Conservation (phyloP, 2,888 invertebrate genomes). For the Dendrolimus houi region DNA sequence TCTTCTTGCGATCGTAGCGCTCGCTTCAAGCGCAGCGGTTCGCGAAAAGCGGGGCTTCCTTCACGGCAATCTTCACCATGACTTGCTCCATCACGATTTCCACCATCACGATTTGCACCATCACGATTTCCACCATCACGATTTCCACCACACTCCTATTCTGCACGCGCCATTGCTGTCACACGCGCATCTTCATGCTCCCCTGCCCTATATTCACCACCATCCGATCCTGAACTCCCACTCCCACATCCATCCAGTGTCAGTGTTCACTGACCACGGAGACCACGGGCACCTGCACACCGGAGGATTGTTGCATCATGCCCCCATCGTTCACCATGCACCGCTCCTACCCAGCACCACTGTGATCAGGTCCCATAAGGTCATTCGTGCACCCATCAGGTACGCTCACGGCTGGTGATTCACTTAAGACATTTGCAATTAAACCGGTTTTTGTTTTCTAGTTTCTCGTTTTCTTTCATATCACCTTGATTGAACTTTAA, state of each 20-base stretch:
- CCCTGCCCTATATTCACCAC: slow-evolving; percentile 5
- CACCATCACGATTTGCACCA: slow-evolving; percentile 8
- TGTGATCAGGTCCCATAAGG: slow-evolving; percentile 5
- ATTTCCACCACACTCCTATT: slow-evolving; percentile 8
- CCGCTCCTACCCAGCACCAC: slow-evolving; percentile 6
- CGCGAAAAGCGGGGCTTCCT: slow-evolving; percentile 34
- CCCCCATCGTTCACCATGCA: slow-evolving; percentile 6
- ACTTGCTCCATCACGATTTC: slow-evolving; percentile 7
- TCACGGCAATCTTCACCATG: slow-evolving; percentile 11
- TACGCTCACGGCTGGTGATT: not conserved
- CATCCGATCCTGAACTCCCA: slow-evolving; percentile 13
- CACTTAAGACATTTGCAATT: not conserved
- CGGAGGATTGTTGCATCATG: slow-evolving; percentile 5
- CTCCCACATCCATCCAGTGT: slow-evolving; percentile 6
- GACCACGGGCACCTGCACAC: slow-evolving; percentile 5
- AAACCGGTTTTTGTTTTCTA: not conserved
- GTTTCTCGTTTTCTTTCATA: not conserved
- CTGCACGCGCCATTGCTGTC: too few species aligned
- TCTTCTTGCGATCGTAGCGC: slow-evolving; percentile 31
- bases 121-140: slow-evolving; percentile 11
- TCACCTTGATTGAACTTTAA: not conserved
- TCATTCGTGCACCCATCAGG: slow-evolving; percentile 6
- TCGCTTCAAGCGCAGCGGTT: slow-evolving; percentile 42
- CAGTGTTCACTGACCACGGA: slow-evolving; percentile 5
- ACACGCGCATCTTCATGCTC: slow-evolving; percentile 7